Percentiles rank a stretch among this genome's conserved stretches.
Evolutionary conservation across 37 sponge, comb jelly and placozoan genomes (phyloP).

Genomic region (Diacarnus erythraeanus): DNA sequence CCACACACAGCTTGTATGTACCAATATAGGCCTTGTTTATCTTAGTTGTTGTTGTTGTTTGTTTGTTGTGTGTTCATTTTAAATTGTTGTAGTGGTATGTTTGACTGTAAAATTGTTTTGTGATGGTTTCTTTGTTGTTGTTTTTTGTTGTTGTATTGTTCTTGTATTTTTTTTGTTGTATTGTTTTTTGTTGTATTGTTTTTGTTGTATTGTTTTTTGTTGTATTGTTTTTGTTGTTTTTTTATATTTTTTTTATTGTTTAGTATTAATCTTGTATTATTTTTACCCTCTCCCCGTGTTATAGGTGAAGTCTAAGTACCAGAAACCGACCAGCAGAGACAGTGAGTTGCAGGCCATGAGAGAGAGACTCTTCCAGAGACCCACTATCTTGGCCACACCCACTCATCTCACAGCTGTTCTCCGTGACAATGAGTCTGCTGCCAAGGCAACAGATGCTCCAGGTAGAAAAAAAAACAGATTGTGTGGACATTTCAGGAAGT

Average conservation of each 20-base stretch:
- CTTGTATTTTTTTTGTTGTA: neutral
- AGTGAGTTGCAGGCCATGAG: slow-evolving; percentile 20
- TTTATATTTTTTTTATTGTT: too few relatives aligned
- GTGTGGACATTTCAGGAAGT: too few relatives aligned
- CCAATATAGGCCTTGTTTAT: too few relatives aligned
- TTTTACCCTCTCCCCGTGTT: neutral
- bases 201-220: neutral
- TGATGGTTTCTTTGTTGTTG: neutral
- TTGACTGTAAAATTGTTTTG: too few relatives aligned
- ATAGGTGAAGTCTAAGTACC: slow-evolving; percentile 33
- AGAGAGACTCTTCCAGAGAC: slow-evolving; percentile 27
- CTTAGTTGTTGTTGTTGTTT: neutral
- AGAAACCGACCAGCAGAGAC: slow-evolving; percentile 45
- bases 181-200: neutral
- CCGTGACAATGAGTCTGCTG: slow-evolving; percentile 3
- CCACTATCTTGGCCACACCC: slow-evolving; percentile 47
- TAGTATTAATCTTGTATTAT: too few relatives aligned
- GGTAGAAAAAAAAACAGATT: too few relatives aligned
- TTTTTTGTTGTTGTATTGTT: neutral
- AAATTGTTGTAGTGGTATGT: too few relatives aligned
- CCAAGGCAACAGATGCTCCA: neutral
- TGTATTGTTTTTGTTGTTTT: neutral
- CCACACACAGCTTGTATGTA: too few relatives aligned
- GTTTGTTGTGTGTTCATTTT: too few relatives aligned
- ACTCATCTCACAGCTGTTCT: neutral